Conservation (phyloP, 2,888 invertebrate genomes). For the Resseliella maxima region DNA sequence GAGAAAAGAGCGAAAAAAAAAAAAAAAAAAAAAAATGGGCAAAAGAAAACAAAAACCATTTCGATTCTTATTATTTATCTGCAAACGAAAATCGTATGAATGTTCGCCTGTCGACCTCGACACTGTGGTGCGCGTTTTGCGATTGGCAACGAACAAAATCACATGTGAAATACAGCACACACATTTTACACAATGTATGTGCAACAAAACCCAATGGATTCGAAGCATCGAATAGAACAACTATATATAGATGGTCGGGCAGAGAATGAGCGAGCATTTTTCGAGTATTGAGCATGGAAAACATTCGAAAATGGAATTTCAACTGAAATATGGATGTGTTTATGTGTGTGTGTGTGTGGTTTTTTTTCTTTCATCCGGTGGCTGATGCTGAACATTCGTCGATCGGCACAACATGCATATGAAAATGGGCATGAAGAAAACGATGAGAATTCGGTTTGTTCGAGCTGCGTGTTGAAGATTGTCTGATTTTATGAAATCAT, state of each 20-base stretch:
- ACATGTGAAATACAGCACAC: conserved; percentile 31
- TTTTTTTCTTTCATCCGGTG: neutral
- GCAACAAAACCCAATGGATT: conserved; percentile 9
- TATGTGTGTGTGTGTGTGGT: neutral
- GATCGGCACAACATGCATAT: neutral
- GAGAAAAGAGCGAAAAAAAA: too few species aligned
- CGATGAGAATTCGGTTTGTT: neutral
- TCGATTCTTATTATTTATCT: conserved; percentile 54
- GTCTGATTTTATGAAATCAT: conserved; percentile 46
- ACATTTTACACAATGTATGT: conserved; percentile 36
- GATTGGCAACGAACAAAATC: conserved; percentile 1
- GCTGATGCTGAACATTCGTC: neutral
- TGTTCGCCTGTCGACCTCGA: conserved; percentile 7
- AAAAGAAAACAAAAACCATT: conserved; percentile 48
- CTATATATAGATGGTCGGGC: neutral
- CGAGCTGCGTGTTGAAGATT: conserved; percentile 34
- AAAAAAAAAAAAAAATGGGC: neutral
- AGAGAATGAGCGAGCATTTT: neutral
- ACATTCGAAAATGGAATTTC: conserved; percentile 18
- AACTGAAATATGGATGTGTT: neutral
- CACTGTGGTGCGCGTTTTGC: neutral
- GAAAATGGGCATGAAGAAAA: neutral
- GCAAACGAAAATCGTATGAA: conserved; percentile 4
- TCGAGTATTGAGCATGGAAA: neutral
- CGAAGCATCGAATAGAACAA: neutral